These are phyloP conservation scores for Theropithecus gelada DNA, from an alignment of 2,113 vertebrate genomes.

Conservation along the genomic window DNA sequence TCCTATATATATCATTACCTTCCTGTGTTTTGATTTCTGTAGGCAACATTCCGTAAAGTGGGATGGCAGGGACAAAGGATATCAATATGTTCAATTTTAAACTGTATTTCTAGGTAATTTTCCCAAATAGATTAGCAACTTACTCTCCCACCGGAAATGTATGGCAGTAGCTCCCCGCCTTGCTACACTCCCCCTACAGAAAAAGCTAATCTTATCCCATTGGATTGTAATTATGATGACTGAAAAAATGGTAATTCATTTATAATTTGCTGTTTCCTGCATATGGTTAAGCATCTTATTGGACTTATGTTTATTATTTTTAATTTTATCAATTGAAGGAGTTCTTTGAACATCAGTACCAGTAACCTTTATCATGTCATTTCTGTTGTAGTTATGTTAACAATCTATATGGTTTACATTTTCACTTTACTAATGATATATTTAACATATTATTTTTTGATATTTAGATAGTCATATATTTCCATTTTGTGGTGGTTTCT, in stretches of 20 bases:
- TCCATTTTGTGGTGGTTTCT: background rate
- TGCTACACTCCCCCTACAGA: background rate
- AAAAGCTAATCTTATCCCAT: background rate
- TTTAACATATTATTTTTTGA: background rate
- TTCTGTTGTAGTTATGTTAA: background rate
- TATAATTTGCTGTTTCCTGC: background rate
- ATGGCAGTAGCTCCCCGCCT: background rate
- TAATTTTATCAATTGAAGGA: background rate
- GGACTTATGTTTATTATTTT: background rate
- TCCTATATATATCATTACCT: background rate
- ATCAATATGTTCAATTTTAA: background rate
- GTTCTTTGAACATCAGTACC: background rate
- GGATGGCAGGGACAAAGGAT: background rate
- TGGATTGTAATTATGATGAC: background rate
- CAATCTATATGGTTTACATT: background rate
- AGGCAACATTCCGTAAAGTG: background rate
- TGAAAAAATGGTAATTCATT: background rate
- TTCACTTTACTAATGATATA: background rate
- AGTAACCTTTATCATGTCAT: background rate
- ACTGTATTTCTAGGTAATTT: constrained; percentile 33
- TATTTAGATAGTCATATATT: background rate
- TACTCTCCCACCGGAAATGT: background rate
- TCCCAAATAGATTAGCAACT: constrained; percentile 13
- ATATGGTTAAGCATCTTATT: background rate
- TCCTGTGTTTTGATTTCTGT: constrained; percentile 30